Conservation (phyloP, 2,113 vertebrate genomes). For the Pluvianellus socialis region DNA sequence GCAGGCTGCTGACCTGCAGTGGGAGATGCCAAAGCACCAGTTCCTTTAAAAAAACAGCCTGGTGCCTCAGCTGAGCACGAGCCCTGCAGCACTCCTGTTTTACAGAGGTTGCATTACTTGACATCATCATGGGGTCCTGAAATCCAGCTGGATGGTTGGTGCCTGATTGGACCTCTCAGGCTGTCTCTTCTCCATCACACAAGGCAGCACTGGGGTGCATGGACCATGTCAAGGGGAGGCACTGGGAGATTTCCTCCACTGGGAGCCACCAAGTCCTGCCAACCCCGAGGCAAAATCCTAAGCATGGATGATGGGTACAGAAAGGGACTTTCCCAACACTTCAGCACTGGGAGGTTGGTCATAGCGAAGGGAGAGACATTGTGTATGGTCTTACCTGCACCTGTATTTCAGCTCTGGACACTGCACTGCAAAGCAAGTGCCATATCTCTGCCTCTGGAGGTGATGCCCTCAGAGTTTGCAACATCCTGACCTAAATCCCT, state of each 20-base stretch:
- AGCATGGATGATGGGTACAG: neutral
- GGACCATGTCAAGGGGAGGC: neutral
- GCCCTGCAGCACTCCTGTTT: neutral
- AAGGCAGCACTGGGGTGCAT: neutral
- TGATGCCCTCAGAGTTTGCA: neutral
- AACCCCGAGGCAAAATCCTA: neutral
- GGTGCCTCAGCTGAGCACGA: neutral
- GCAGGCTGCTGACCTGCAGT: neutral
- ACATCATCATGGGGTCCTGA: neutral
- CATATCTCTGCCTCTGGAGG: neutral
- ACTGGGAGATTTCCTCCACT: neutral
- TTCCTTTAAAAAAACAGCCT: neutral
- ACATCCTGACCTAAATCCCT: neutral
- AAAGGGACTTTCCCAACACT: neutral
- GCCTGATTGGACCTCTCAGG: neutral
- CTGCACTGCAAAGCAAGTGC: neutral
- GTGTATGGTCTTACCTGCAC: neutral
- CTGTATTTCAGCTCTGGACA: neutral
- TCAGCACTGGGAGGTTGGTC: neutral
- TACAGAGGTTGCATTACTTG: neutral
- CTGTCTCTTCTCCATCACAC: neutral
- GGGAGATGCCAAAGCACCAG: neutral
- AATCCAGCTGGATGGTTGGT: neutral
- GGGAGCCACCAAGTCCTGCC: neutral
- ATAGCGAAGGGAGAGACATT: neutral